Evolutionary conservation across 37 sponge, comb jelly and placozoan species (phyloP).

Genomic region (Halisarca cf. caerulea): DNA sequence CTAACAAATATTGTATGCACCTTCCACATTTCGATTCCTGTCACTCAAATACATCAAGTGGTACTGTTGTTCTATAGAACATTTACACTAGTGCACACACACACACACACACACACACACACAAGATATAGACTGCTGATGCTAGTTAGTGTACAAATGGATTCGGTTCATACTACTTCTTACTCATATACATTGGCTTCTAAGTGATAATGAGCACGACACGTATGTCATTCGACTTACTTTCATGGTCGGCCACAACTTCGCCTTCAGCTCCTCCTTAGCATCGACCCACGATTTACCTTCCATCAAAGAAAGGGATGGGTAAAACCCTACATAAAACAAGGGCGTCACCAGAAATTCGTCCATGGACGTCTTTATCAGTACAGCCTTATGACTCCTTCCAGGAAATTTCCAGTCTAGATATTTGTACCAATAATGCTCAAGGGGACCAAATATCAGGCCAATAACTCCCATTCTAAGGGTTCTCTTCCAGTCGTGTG

Average conservation of each 20-base stretch:
- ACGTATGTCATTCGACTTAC: constrained; percentile 14
- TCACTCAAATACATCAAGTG: too few relatives aligned
- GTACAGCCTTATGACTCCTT: neutral
- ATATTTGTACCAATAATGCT: constrained; percentile 49
- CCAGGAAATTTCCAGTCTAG: constrained; percentile 43
- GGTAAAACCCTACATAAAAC: neutral
- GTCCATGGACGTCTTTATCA: constrained; percentile 63
- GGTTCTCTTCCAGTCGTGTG: constrained; percentile 47
- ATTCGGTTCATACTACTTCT: too few relatives aligned
- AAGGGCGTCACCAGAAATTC: constrained; percentile 31
- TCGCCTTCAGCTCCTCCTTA: constrained; percentile 39
- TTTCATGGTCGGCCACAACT: constrained; percentile 54
- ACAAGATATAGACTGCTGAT: too few relatives aligned
- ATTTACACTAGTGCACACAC: too few relatives aligned
- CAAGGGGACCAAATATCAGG: constrained; percentile 35
- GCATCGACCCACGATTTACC: constrained; percentile 48
- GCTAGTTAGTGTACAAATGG: too few relatives aligned
- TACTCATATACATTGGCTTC: too few relatives aligned
- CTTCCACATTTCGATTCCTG: too few relatives aligned
- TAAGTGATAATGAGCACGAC: too few relatives aligned
- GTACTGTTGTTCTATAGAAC: too few relatives aligned
- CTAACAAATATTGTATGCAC: too few relatives aligned
- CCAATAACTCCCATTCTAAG: constrained; percentile 41
- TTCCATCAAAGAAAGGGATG: constrained; percentile 59
- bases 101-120: too few relatives aligned